These are phyloP conservation scores for Apodemia zela DNA, from an alignment of 2,888 invertebrate genomes.

Conservation along the genomic window DNA sequence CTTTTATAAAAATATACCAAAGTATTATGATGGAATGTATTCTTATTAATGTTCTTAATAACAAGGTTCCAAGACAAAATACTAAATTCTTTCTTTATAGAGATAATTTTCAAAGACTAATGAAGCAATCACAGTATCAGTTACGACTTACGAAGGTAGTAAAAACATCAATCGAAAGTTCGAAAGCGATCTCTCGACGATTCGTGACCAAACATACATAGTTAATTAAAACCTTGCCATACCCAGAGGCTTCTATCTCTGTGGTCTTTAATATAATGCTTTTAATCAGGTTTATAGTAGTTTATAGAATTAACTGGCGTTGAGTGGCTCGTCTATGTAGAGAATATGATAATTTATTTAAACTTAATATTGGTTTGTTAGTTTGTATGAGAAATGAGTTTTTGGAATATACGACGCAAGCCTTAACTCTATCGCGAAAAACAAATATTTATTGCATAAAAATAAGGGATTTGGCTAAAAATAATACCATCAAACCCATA, in stretches of 20 bases:
- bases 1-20: no score
- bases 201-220: conserved; percentile 31
- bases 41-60: neutral
- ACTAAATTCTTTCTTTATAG: neutral
- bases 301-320: neutral
- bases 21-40: no score
- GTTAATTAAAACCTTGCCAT: conserved; percentile 30
- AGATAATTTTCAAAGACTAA: conserved; percentile 21
- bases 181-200: conserved; percentile 28
- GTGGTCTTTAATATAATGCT: conserved; percentile 24
- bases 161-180: conserved; percentile 28
- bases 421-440: no score
- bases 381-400: no score
- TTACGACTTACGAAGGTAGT: conserved; percentile 24
- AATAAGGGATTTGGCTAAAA: no score
- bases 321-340: neutral
- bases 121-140: conserved; percentile 28
- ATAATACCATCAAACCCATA: no score
- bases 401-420: no score
- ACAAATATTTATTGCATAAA: no score
- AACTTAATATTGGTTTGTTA: no score
- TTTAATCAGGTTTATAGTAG: conserved; percentile 22
- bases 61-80: conserved; percentile 13
- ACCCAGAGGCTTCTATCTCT: conserved; percentile 29
- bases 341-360: no score